phyloP scores from a whole-genome alignment of 30 jellyfish, hydroid and myxozoan genomes.

The Mastigias papua region DNA sequence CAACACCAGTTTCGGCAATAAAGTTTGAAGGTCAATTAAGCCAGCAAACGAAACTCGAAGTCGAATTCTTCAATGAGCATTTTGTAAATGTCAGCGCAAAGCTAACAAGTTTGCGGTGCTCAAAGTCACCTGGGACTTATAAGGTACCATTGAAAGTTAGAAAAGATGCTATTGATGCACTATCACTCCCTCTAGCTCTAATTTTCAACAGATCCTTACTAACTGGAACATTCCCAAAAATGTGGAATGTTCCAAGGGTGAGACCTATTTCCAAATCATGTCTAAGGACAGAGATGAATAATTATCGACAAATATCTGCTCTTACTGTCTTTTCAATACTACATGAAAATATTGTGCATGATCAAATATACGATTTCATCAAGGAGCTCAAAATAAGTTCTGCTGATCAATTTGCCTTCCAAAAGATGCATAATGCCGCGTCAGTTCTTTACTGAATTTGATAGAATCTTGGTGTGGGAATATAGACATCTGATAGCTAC shows the following conservation, averaged over 20 bases:
- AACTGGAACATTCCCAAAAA: background rate
- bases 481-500: background rate
- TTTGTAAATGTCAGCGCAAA: background rate
- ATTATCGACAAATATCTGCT: background rate
- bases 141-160: background rate
- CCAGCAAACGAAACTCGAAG: background rate
- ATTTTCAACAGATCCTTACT: background rate
- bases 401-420: background rate
- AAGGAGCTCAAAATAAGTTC: too few relatives aligned
- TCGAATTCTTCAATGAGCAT: background rate
- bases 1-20: background rate
- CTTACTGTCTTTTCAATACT: background rate
- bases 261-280: background rate
- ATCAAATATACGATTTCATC: background rate
- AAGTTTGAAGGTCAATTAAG: background rate
- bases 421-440: too few relatives aligned
- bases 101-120: background rate
- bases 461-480: background rate
- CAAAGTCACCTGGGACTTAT: background rate
- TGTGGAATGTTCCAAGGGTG: background rate
- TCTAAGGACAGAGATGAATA: background rate
- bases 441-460: background rate
- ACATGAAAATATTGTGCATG: background rate
- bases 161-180: background rate
- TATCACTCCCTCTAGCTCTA: background rate